phyloP scores from a whole-genome alignment of 2,113 vertebrate genomes.

The Coturnix japonica region DNA sequence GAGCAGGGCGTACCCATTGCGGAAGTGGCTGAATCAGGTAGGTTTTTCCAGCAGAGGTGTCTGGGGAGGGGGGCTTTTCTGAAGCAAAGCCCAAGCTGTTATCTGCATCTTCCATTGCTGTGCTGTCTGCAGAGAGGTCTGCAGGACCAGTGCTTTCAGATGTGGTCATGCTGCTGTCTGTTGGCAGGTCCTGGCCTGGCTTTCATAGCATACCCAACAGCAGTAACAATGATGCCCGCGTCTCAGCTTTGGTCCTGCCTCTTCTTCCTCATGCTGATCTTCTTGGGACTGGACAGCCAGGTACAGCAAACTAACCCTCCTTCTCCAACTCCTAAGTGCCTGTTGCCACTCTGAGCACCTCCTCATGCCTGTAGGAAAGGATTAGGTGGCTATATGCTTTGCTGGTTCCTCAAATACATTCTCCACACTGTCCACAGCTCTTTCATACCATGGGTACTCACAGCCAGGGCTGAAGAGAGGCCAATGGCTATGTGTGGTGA shows the following conservation, averaged over 20 bases:
- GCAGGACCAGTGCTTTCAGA: not conserved
- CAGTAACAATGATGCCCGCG: conserved; percentile 86
- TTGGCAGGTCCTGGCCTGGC: conserved; percentile 86
- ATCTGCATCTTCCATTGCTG: not conserved
- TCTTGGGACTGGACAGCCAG: conserved; percentile 92
- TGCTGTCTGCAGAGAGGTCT: not conserved
- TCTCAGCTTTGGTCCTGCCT: conserved; percentile 91
- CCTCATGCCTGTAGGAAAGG: too few relatives aligned
- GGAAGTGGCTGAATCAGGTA: conserved; percentile 79
- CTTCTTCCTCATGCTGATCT: conserved; percentile 94
- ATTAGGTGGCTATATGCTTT: not conserved
- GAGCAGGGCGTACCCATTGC: conserved; percentile 70
- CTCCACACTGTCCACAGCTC: fast-evolving
- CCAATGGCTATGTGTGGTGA: not conserved
- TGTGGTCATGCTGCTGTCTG: not conserved
- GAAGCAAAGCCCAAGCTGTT: not conserved
- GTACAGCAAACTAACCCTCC: conserved; percentile 34
- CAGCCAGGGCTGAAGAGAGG: not conserved
- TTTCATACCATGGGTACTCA: not conserved
- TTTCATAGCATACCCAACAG: conserved; percentile 88
- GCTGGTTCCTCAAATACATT: not conserved
- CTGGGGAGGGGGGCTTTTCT: not conserved
- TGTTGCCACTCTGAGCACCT: not conserved
- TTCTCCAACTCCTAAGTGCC: not conserved
- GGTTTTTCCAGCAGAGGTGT: not conserved